Conservation (phyloP, 2,888 invertebrate genomes). For the Eupeodes luniger region DNA sequence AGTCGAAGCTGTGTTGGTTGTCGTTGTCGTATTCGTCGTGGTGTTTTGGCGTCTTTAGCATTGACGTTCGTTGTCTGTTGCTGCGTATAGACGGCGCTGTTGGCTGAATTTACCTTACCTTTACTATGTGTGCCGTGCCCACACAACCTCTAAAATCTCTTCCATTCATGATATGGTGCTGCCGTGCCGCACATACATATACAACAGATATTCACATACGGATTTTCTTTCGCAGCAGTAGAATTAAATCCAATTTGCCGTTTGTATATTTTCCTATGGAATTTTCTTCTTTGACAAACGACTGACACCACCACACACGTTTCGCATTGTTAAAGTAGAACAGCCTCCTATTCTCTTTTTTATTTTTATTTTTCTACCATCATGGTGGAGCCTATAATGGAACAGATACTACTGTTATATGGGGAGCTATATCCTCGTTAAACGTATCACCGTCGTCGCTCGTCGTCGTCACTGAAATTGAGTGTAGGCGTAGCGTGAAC, state of each 20-base stretch:
- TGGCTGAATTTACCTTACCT: neutral
- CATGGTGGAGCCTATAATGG: conserved; percentile 8
- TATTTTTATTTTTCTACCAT: conserved; percentile 1
- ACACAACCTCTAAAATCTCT: conserved; percentile 3
- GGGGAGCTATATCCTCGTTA: conserved; percentile 6
- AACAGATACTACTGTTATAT: conserved; percentile 22
- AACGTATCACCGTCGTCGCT: conserved; percentile 8
- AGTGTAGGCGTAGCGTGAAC: conserved; percentile 36
- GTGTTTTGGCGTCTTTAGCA: conserved; percentile 8
- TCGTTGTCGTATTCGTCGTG: neutral
- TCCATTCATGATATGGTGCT: conserved; percentile 35
- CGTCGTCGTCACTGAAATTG: conserved; percentile 8
- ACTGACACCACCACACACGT: conserved; percentile 41
- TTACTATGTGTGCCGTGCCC: too few relatives aligned
- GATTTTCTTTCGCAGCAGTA: conserved; percentile 58
- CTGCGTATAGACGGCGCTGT: conserved; percentile 28
- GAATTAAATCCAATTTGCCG: conserved; percentile 64
- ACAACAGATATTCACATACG: conserved; percentile 31
- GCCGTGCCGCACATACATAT: neutral
- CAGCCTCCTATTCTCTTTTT: conserved; percentile 25
- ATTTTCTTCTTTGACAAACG: conserved; percentile 54
- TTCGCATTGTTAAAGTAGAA: conserved; percentile 53
- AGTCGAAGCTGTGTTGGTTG: neutral
- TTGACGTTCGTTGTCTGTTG: conserved; percentile 38
- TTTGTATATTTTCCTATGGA: conserved; percentile 56